Conservation (phyloP, 2,888 invertebrate genomes). For the Neoscelio sp. region DNA sequence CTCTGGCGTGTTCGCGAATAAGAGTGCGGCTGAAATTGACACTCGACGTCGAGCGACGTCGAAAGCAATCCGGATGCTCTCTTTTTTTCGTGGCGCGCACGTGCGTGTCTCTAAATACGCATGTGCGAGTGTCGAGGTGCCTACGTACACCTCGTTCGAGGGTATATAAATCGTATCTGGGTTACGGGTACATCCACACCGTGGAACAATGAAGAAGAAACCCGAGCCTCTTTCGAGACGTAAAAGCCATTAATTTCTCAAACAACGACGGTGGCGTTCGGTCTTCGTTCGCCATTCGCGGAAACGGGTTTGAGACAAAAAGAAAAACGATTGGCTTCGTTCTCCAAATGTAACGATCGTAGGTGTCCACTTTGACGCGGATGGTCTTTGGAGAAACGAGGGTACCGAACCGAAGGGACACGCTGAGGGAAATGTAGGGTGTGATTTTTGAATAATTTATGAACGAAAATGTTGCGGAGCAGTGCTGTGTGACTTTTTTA, state of each 20-base stretch:
- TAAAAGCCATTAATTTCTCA: conserved; percentile 24
- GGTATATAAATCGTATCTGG: conserved; percentile 59
- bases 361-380: no score
- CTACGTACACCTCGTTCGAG: conserved; percentile 1
- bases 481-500: no score
- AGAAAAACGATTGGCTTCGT: no score
- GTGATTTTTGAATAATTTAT: no score
- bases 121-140: conserved; percentile 20
- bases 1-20: no score
- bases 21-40: no score
- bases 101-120: conserved; percentile 30
- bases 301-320: conserved; percentile 7
- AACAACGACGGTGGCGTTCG: conserved; percentile 1
- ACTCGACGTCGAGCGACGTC: neutral
- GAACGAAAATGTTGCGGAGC: no score
- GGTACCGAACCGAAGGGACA: no score
- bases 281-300: conserved; percentile 18
- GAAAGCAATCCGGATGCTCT: conserved; percentile 47
- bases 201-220: conserved; percentile 61
- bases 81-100: conserved; percentile 55
- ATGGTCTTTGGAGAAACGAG: no score
- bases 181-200: conserved; percentile 66
- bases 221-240: conserved; percentile 22
- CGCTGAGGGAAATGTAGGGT: no score
- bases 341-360: no score